Evolutionary conservation across 1,140 invertebrate genomes (phyloP), one percentile per base, ranked within the genome.

Genomic region (Drosophila suzukii): DNA sequence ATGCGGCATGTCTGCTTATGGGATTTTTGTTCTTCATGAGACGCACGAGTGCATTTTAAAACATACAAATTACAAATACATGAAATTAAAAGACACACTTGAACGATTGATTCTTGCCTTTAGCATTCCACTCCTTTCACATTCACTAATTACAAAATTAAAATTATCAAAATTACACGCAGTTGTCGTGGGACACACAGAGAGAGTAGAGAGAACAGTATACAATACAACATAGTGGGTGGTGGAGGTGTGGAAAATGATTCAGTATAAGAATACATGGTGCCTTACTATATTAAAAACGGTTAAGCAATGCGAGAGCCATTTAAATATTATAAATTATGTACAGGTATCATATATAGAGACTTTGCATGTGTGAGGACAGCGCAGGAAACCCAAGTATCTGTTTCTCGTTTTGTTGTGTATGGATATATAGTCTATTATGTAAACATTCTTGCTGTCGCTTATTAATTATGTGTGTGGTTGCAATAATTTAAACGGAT

Each of bases 401-500:
- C 60, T 84, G 60, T 66, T 13, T 51, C 51, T 74, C 50, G 68
- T 51, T 44, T 74, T 63, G 65, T 70, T 81, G 77, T 78, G 41
- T 61, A 13, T 59, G 39, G 46, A 50, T 70, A 39, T 70, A 39
- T 78, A 67, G 66, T 78, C 74, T 80, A 47, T 43, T 67, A 60
- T 72, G 70, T 67, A 65, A 78, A 78, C 74, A 58, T 57, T 60
- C 43, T 60, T 79, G 47, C 46, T 75, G 72, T 75, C 59, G 65
- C 80, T 79, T 84, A 79, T 77, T 43, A 54, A 47, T 53, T 82
- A 82, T 49, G 41, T 38, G 43, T 49, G 41, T 75, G 49, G 71
- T 78, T 84, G 79, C 84, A 88, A 88, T 89, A 88, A 88, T 88
- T 88, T 88, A 88, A 83, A 84, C 72, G 74, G 73, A 70, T 79